These are phyloP conservation scores for Chaenodraco wilsoni DNA, from an alignment of 2,797 vertebrate species.

Conservation along the genomic window DNA sequence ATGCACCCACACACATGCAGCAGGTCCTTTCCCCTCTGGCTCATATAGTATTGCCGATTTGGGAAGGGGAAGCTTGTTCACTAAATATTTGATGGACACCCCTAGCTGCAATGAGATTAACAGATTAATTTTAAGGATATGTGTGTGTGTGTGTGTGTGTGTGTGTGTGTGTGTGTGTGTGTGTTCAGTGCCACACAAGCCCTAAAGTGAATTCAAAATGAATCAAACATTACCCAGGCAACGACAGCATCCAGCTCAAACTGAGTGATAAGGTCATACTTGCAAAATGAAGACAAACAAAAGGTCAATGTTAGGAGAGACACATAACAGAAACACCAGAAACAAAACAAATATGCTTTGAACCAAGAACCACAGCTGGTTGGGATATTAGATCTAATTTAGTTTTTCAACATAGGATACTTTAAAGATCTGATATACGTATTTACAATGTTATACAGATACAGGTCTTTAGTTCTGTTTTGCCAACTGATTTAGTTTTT, in stretches of 20 bases:
- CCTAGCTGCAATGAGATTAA: constrained; percentile 67
- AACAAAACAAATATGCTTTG: neutral
- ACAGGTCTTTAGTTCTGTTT: neutral
- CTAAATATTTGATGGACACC: constrained; percentile 82
- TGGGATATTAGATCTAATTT: neutral
- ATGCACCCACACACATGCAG: constrained; percentile 10
- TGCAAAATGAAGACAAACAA: neutral
- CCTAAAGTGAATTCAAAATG: constrained; percentile 55
- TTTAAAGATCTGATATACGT: neutral
- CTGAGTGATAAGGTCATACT: constrained; percentile 32
- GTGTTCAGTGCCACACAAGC: constrained; percentile 8
- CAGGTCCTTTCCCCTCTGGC: constrained; percentile 61
- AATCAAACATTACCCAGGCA: constrained; percentile 28
- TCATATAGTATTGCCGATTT: constrained; percentile 64
- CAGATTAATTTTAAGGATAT: constrained; percentile 72
- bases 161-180: neutral
- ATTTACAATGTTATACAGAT: neutral
- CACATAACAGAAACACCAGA: neutral
- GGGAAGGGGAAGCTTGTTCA: constrained; percentile 69
- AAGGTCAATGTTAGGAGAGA: neutral
- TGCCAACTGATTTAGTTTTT: neutral
- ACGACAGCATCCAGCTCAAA: constrained; percentile 17
- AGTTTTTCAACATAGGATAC: neutral
- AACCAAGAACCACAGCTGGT: neutral
- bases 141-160: constrained; percentile 36